Percentiles rank a stretch among this genome's conserved stretches.
Evolutionary conservation across 2,888 invertebrate genomes (phyloP).

Genomic region (Drosophila picticornis): DNA sequence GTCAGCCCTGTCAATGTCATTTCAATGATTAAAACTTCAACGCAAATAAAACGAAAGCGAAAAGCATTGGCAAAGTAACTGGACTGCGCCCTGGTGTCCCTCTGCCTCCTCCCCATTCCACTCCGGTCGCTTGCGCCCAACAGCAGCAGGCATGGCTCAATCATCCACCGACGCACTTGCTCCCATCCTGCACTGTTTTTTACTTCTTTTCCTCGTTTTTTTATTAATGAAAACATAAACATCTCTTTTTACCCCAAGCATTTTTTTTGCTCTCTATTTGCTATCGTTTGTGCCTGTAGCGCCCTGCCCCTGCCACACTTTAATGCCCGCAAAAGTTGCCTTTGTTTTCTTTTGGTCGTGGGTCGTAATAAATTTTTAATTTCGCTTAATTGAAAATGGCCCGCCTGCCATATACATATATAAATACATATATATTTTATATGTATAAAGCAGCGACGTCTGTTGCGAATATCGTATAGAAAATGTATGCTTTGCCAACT

Average conservation of each 20-base stretch:
- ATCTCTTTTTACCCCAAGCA: slow-evolving; percentile 52
- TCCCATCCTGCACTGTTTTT: slow-evolving; percentile 15
- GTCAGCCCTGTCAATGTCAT: slow-evolving; percentile 73
- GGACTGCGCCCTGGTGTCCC: slow-evolving; percentile 9
- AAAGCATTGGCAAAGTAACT: slow-evolving; percentile 24
- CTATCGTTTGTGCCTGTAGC: slow-evolving; percentile 24
- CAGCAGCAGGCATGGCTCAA: slow-evolving; percentile 42
- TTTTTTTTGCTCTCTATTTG: slow-evolving; percentile 48
- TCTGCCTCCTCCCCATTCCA: background rate
- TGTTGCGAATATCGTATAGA: slow-evolving; percentile 15
- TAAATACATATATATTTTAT: slow-evolving; percentile 1
- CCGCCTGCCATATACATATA: slow-evolving; percentile 16
- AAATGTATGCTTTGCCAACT: slow-evolving; percentile 11
- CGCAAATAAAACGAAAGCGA: slow-evolving; percentile 52
- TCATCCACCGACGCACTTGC: slow-evolving; percentile 74
- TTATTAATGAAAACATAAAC: slow-evolving; percentile 77
- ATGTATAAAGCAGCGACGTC: slow-evolving; percentile 6
- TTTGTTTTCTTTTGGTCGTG: slow-evolving; percentile 71
- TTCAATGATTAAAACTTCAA: slow-evolving; percentile 79
- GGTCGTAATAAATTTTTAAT: slow-evolving; percentile 80
- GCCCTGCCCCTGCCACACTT: background rate
- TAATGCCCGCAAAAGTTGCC: slow-evolving; percentile 37
- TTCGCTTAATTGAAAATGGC: slow-evolving; percentile 80
- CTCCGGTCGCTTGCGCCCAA: background rate
- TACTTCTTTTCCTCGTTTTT: slow-evolving; percentile 27